Base-by-base conservation (phyloP, 2,888 invertebrate species). In the Drosophila aldrichi region DNA sequence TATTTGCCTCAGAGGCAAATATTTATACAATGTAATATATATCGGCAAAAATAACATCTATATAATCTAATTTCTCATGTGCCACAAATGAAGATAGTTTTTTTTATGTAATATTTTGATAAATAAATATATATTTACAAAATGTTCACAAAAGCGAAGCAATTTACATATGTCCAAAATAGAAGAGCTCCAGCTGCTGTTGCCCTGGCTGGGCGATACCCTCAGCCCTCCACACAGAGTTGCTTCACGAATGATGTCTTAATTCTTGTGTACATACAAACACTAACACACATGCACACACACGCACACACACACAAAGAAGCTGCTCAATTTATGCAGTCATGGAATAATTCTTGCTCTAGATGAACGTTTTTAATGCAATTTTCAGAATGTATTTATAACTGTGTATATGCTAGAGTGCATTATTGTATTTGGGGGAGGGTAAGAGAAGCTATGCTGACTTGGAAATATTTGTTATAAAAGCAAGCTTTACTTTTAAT, bases 131-230 rank as follows among this genome's bases (percentile, higher is more conserved):
- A 25, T 48, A 38, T 48, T 58, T 16, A n/a, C 49, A 41, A 20
- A 36, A 9, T 43, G 34, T 36, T 34, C 20, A 20, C 20, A 12
- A 66, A 66, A 43, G 29, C 18, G 5, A n/a, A 52, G 6, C 14
- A 16, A 22, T 52, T 52, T 52, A 12, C 34, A 52, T 38, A n/a
- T 44, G 7, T 22, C 1, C 10, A 29, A 29, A 29, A 0, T 10
- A 8, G 3, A 3, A n/a, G 10, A 8, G n/a, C n/a, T 29, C 9
- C 9, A n/a, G 48, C n/a, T 48, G 29, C 6, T 48, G 29, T 0
- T n/a, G 18, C 2, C 2, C 48, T 18, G 29, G 18, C 48, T 12
- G 18, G 7, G 2, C 9, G 32, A 49, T 49, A 12, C n/a, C 12
- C 48, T 32, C 25, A 44, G 9, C 25, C 3, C n/a, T 16, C 7